Evolutionary conservation across 1,140 invertebrate species (phyloP).

Genomic region (Macrobrachium rosenbergii): DNA sequence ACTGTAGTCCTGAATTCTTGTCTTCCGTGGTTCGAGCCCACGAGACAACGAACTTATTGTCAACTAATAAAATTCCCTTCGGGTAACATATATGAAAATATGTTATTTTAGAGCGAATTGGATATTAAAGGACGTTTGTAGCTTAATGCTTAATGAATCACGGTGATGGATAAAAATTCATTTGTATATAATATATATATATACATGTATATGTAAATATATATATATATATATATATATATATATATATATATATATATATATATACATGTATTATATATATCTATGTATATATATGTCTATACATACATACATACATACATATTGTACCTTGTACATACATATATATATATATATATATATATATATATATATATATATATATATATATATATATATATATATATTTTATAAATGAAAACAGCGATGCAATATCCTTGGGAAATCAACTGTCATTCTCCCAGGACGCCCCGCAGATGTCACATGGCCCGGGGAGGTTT

Average conservation of each 20-base stretch:
- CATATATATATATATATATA: constrained; percentile 18
- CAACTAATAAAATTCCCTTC: too few species aligned
- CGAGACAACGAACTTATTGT: too few species aligned
- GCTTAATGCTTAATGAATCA: too few species aligned
- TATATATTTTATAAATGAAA: neutral
- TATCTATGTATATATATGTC: neutral
- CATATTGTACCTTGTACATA: neutral
- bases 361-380: constrained; percentile 12
- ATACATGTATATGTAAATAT: neutral
- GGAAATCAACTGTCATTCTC: too few species aligned
- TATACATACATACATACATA: neutral
- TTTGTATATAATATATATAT: constrained; percentile 22
- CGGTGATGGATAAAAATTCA: too few species aligned
- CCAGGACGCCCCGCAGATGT: too few species aligned
- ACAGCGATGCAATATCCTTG: too few species aligned
- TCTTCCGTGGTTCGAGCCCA: too few species aligned
- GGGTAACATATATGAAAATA: too few species aligned
- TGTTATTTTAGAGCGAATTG: too few species aligned
- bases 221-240: constrained; percentile 17
- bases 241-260: constrained; percentile 14
- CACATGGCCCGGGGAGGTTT: neutral
- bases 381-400: constrained; percentile 10
- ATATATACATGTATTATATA: constrained; percentile 2
- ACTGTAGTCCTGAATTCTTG: too few species aligned
- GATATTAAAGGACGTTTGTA: too few species aligned